Base-by-base conservation (phyloP, 2,888 invertebrate genomes). In the Ganaspis brasiliensis region DNA sequence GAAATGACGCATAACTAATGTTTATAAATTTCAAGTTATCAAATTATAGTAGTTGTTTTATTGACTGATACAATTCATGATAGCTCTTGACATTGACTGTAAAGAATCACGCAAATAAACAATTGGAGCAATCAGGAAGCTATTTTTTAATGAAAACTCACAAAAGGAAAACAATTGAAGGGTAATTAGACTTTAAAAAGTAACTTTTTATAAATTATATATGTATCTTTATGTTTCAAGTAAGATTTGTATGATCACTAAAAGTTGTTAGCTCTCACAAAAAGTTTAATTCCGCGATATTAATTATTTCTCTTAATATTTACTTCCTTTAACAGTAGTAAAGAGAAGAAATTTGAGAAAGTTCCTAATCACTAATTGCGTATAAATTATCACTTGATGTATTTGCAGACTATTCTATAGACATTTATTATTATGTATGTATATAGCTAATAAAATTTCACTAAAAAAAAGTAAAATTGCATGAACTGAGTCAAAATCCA, bases 21-120 rank as follows among this genome's bases (percentile, higher is more conserved):
- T 49, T n/a, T 6, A 49, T 6, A 49, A n/a, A 14, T n/a, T 49
- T 6, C 6, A 49, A 49, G 49, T 49, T 49, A n/a, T 52, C 52
- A 52, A 16, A 52, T 8, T 6, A 52, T 19, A 52, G 16, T 52
- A 19, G 19, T 2, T 2, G 12, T 40, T 40, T 37, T 37, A 37
- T 14, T 37, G 19, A 10, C 10, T 8, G 19, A 61, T 37, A 63
- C 12, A 63, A 21, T 63, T 63, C 14, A 12, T 19, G 37, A 40
- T 63, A 14, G 19, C 10, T 21, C 37, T 63, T 21, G 37, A 14
- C 19, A 63, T 21, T 63, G 21, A 31, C 31, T 31, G 35, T 63
- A 35, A 63, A 63, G 21, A 63, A 63, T 63, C 37, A 63, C 35
- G 55, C 21, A 12, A 14, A 56, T 26, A 24, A 24, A 56, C 19